Percentiles rank a stretch among this genome's conserved stretches.
These are phyloP conservation scores for human (Homo sapiens) DNA, from an alignment of 2,113 vertebrate species.

Conservation along the genomic window DNA sequence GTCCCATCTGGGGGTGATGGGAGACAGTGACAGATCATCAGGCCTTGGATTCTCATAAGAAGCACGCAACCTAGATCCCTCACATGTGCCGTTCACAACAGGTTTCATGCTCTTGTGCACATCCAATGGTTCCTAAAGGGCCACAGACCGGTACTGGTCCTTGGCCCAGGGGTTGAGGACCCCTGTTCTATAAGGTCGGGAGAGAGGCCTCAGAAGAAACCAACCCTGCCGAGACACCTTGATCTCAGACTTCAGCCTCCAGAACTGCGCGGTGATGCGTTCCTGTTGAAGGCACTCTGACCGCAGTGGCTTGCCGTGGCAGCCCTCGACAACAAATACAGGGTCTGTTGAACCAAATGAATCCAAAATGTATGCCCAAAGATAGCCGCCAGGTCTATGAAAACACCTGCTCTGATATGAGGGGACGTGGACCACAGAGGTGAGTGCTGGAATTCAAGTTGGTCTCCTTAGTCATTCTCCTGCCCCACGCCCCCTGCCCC, in stretches of 20 bases:
- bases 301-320: accelerated
- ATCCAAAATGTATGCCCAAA: not conserved
- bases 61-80: too few relatives aligned
- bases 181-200: not conserved
- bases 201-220: not conserved
- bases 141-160: too few relatives aligned
- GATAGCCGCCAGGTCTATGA: not conserved
- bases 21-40: too few relatives aligned
- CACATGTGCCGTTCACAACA: accelerated
- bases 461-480: accelerated
- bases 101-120: too few relatives aligned
- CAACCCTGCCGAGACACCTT: not conserved
- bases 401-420: too few relatives aligned
- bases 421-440: accelerated
- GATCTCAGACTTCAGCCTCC: not conserved
- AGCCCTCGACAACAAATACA: accelerated
- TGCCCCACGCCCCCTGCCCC: accelerated
- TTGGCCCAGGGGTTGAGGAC: too few relatives aligned
- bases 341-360: not conserved
- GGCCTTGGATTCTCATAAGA: too few relatives aligned
- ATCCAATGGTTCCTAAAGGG: too few relatives aligned
- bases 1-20: too few relatives aligned
- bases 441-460: accelerated
- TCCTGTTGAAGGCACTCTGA: accelerated
- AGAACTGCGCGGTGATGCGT: accelerated